These are phyloP conservation scores for Drosophila mimica DNA, from an alignment of 2,888 invertebrate genomes.

Conservation along the genomic window DNA sequence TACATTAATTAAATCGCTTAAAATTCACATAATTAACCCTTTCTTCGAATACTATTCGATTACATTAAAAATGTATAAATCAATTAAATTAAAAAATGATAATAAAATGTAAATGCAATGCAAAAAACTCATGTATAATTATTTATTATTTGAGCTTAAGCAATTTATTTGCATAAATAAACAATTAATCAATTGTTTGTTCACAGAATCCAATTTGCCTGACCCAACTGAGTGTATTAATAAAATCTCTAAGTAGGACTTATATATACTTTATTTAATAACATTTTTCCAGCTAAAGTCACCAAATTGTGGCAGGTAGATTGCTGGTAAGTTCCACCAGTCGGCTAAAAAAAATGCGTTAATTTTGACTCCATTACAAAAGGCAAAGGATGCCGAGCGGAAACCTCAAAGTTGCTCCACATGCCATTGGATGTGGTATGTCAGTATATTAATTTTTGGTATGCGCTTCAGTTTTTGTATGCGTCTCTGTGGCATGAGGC, in stretches of 20 bases:
- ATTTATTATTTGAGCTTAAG: not conserved
- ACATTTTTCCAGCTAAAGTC: not conserved
- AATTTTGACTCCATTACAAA: conserved; percentile 62
- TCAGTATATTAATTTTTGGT: conserved; percentile 72
- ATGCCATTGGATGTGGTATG: conserved; percentile 56
- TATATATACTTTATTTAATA: not conserved
- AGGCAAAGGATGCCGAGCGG: conserved; percentile 34
- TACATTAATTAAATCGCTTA: not conserved
- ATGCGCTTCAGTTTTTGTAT: conserved; percentile 34
- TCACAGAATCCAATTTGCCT: not conserved
- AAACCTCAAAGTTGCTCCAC: conserved; percentile 28
- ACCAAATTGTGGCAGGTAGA: not conserved
- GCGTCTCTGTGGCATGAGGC: not conserved
- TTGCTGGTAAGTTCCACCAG: not conserved
- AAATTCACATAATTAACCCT: not conserved
- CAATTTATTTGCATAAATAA: not conserved
- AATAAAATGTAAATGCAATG: not conserved
- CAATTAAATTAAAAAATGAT: not conserved
- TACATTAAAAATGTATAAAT: too few relatives aligned
- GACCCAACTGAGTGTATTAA: not conserved
- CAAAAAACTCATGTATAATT: not conserved
- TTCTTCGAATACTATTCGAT: not conserved
- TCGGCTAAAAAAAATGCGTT: conserved; percentile 39
- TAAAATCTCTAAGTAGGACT: not conserved
- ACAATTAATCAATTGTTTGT: not conserved